Conservation (phyloP, 2,888 invertebrate genomes). For the Heliconius erato region DNA sequence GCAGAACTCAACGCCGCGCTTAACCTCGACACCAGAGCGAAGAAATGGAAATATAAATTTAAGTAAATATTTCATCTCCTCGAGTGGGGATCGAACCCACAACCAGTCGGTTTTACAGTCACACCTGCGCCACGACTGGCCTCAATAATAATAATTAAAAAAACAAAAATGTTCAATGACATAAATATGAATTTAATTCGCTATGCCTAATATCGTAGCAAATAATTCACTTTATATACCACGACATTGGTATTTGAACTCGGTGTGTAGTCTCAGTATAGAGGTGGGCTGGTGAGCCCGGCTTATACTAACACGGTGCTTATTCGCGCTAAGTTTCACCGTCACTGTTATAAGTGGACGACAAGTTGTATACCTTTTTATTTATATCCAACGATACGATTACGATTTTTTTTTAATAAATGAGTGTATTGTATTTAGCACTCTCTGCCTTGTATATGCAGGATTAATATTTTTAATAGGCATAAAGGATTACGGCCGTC, state of each 20-base stretch:
- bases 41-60: no score
- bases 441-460: no score
- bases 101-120: no score
- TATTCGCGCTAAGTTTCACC: constrained; percentile 49
- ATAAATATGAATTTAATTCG: constrained; percentile 15
- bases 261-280: background rate
- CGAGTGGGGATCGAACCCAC: no score
- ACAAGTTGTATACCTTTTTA: constrained; percentile 40
- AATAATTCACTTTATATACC: background rate
- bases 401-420: background rate
- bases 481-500: no score
- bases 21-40: no score
- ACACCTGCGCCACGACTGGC: no score
- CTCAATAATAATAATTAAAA: background rate
- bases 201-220: background rate
- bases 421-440: no score
- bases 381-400: constrained; percentile 23
- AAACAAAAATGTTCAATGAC: background rate
- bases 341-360: constrained; percentile 53
- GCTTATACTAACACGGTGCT: constrained; percentile 33
- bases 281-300: constrained; percentile 24
- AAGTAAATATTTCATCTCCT: no score
- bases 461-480: no score
- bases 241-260: constrained; percentile 20
- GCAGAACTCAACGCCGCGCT: no score